Percentiles rank a stretch among this genome's conserved stretches.
Conservation (phyloP, 2,888 invertebrate species). For the Acleris cristana region DNA sequence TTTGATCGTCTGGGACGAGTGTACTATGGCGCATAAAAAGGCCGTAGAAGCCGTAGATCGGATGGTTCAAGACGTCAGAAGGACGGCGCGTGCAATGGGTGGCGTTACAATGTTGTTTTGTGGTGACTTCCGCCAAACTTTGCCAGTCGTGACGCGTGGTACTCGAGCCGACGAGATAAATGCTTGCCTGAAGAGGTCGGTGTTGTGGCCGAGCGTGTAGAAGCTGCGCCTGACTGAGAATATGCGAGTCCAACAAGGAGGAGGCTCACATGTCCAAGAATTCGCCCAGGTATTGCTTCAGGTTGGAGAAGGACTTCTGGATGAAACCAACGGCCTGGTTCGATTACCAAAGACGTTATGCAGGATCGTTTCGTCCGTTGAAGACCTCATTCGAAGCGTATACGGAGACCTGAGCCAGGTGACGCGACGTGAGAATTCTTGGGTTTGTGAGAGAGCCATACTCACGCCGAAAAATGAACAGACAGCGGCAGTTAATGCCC, state of each 20-base stretch:
- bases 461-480: slow-evolving; percentile 4
- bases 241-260: slow-evolving; percentile 1
- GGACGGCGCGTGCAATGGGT: neutral
- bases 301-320: neutral
- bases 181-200: slow-evolving; percentile 1
- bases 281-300: neutral
- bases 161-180: no score
- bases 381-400: neutral
- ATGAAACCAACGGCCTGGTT: neutral
- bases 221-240: neutral
- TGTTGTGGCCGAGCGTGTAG: neutral
- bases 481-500: neutral
- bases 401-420: neutral
- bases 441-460: slow-evolving; percentile 10
- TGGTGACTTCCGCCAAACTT: slow-evolving; percentile 2
- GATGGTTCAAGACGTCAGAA: slow-evolving; percentile 23
- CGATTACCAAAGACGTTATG: neutral
- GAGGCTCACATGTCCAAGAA: neutral
- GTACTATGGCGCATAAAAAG: no score
- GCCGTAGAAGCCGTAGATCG: slow-evolving; percentile 35
- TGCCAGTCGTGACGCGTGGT: slow-evolving; percentile 6
- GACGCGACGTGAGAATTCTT: neutral
- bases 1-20: slow-evolving; percentile 46
- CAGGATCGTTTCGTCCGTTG: neutral
- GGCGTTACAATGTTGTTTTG: slow-evolving; percentile 1